Evolutionary conservation across 2,113 vertebrate species (phyloP).

Genomic region (Pleuronectes platessa): DNA sequence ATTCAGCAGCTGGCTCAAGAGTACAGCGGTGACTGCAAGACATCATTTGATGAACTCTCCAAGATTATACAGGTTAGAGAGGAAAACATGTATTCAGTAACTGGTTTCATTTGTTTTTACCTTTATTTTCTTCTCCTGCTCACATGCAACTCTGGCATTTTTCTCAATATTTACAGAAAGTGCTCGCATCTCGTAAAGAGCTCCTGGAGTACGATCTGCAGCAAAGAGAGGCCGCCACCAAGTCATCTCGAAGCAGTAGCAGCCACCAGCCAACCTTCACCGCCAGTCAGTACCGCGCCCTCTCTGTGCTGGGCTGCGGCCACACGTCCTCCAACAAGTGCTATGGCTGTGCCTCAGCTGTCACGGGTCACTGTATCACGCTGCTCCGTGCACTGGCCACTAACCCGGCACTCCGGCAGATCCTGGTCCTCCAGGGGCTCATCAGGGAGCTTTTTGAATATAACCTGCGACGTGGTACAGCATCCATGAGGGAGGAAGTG

Average conservation of each 20-base stretch:
- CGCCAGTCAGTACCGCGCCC: conserved; percentile 95
- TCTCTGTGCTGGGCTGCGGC: conserved; percentile 94
- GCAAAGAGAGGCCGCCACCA: conserved; percentile 95
- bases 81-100: not conserved
- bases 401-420: conserved; percentile 94
- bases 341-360: conserved; percentile 96
- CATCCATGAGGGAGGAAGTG: conserved; percentile 94
- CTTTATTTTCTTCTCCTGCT: not conserved
- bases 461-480: conserved; percentile 91
- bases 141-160: not conserved
- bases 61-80: conserved; percentile 96
- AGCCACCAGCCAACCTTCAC: conserved; percentile 94
- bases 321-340: conserved; percentile 98
- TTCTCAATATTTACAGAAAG: conserved; percentile 86
- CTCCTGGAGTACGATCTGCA: conserved; percentile 97
- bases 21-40: conserved; percentile 98
- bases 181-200: conserved; percentile 98
- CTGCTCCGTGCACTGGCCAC: conserved; percentile 95
- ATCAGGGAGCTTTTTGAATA: conserved; percentile 98
- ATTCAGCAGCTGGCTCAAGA: conserved; percentile 98
- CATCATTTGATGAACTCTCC: conserved; percentile 97
- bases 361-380: conserved; percentile 97
- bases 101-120: not conserved
- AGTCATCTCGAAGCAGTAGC: conserved; percentile 88
- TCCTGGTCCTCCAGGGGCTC: conserved; percentile 96